phyloP scores from a whole-genome alignment of 2,888 invertebrate genomes.

The Ophion slaviceki region DNA sequence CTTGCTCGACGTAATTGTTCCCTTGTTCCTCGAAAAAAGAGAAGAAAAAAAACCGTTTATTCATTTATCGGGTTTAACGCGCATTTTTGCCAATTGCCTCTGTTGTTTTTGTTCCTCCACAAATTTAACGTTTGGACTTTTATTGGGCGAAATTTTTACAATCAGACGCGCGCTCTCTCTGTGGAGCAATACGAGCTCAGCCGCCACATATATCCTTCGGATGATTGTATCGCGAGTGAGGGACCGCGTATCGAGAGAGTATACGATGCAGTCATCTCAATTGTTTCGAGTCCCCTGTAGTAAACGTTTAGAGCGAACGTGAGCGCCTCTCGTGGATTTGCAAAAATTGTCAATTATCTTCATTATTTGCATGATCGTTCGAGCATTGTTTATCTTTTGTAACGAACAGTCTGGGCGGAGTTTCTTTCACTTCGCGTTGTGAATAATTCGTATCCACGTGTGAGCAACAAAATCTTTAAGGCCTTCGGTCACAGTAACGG shows the following conservation, averaged over 20 bases:
- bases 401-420: no score
- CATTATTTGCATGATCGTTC: neutral
- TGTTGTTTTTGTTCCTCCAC: neutral
- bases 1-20: slow-evolving; percentile 43
- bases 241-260: slow-evolving; percentile 9
- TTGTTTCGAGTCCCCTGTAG: slow-evolving; percentile 15
- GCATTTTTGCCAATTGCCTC: slow-evolving; percentile 36
- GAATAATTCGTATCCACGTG: no score
- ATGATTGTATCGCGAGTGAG: slow-evolving; percentile 40
- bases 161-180: slow-evolving; percentile 12
- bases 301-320: slow-evolving; percentile 13
- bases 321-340: neutral
- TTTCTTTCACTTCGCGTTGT: neutral
- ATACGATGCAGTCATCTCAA: neutral
- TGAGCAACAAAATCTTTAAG: no score
- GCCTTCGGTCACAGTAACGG: no score
- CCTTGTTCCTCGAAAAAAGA: slow-evolving; percentile 2
- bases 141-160: slow-evolving; percentile 13
- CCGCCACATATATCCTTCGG: neutral
- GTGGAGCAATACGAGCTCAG: slow-evolving; percentile 16
- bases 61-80: slow-evolving; percentile 68
- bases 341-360: neutral
- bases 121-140: slow-evolving; percentile 10
- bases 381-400: neutral
- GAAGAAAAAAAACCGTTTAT: slow-evolving; percentile 58